A percentile compares a stretch with the other conserved stretches of the same genome.
phyloP scores from a whole-genome alignment of 92 coral and sea anemone species.

The Palythoa heliodiscus region DNA sequence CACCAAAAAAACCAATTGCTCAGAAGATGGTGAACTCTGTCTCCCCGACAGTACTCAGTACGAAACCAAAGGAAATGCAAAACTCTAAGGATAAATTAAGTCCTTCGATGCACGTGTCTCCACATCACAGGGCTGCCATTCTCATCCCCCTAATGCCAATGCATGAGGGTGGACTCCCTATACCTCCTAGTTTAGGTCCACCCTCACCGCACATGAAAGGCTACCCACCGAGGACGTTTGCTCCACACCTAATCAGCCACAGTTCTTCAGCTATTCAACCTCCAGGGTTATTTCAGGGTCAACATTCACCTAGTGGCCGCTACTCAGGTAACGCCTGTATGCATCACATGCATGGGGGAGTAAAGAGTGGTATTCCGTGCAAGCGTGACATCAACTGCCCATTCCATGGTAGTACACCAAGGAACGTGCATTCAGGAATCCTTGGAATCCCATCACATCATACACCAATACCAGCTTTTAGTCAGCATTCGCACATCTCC shows the following conservation, averaged over 20 bases:
- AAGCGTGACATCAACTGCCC: constrained; percentile 97
- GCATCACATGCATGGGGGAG: constrained; percentile 80
- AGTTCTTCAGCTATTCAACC: constrained; percentile 66
- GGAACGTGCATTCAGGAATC: constrained; percentile 72
- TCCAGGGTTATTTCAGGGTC: constrained; percentile 67
- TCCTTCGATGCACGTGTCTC: constrained; percentile 77
- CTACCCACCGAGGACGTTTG: constrained; percentile 86
- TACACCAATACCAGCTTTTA: constrained; percentile 61
- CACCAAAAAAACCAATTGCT: constrained; percentile 62
- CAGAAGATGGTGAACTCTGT: constrained; percentile 86
- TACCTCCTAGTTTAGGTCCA: constrained; percentile 79
- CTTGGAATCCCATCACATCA: constrained; percentile 53
- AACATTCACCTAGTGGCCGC: constrained; percentile 71
- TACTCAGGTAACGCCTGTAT: constrained; percentile 72
- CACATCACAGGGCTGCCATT: constrained; percentile 88
- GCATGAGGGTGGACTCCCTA: constrained; percentile 86
- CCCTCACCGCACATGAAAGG: constrained; percentile 85
- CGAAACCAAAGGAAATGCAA: constrained; percentile 31
- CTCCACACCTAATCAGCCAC: constrained; percentile 96
- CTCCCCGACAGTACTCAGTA: constrained; percentile 79
- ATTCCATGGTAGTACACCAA: constrained; percentile 88
- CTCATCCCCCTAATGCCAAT: constrained; percentile 87
- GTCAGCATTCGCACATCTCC: constrained; percentile 61
- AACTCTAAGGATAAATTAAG: constrained; percentile 71
- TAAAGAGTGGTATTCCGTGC: constrained; percentile 77